phyloP scores from a whole-genome alignment of 1,140 invertebrate genomes.

The Aradophagus sp. region DNA sequence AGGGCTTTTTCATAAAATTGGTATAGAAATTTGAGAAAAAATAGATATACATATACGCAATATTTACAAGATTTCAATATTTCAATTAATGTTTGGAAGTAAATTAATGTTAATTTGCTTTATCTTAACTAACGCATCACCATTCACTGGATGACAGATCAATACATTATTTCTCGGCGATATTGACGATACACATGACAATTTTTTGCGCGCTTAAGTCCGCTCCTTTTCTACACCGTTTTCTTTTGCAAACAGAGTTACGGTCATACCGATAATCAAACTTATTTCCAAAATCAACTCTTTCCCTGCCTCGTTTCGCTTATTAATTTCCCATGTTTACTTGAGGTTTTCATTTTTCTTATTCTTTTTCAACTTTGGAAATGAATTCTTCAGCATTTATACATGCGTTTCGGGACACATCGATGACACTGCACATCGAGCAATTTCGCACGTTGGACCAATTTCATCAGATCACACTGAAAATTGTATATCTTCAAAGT shows the following conservation, averaged over 20 bases:
- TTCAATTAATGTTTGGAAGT: constrained; percentile 54
- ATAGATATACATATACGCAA: constrained; percentile 53
- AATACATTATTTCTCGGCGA: constrained; percentile 54
- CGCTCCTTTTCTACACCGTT: constrained; percentile 38
- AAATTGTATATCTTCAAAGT: constrained; percentile 1
- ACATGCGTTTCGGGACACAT: constrained; percentile 34
- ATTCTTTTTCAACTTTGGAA: constrained; percentile 39
- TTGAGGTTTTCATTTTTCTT: too few species aligned
- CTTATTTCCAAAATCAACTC: constrained; percentile 40
- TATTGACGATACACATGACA: constrained; percentile 55
- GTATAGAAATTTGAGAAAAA: constrained; percentile 56
- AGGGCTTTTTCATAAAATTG: constrained; percentile 53
- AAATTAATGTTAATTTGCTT: constrained; percentile 56
- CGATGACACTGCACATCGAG: constrained; percentile 33
- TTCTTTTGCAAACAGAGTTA: constrained; percentile 33
- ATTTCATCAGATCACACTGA: constrained; percentile 17
- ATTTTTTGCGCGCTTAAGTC: constrained; percentile 47
- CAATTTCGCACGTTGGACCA: constrained; percentile 27
- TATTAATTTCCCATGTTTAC: background rate
- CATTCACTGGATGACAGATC: constrained; percentile 53
- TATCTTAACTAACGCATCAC: constrained; percentile 51
- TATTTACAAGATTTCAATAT: constrained; percentile 55
- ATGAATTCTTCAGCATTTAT: constrained; percentile 34
- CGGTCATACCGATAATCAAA: constrained; percentile 24
- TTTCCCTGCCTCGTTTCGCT: background rate